Conservation (phyloP, 2,113 vertebrate species). For the Antennarius striatus region DNA sequence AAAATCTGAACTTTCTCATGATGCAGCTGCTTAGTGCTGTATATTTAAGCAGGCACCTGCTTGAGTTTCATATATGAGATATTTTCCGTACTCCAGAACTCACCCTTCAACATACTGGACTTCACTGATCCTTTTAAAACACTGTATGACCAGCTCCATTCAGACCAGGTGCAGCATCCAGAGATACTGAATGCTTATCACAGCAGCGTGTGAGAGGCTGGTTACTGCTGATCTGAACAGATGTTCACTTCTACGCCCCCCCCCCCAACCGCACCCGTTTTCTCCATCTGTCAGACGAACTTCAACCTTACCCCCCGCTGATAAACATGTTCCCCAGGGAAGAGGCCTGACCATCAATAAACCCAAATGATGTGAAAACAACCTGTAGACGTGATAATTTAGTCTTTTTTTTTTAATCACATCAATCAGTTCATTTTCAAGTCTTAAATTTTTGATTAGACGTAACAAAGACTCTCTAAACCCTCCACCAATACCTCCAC, state of each 20-base stretch:
- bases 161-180: conserved; percentile 29
- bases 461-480: too few species aligned
- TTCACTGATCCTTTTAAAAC: too few species aligned
- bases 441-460: background rate
- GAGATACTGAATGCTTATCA: conserved; percentile 39
- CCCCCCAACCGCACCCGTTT: background rate
- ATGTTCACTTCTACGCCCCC: conserved; percentile 39
- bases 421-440: background rate
- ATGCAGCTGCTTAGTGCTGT: too few species aligned
- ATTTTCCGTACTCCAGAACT: too few species aligned
- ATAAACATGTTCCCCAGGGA: conserved; percentile 47
- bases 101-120: too few species aligned
- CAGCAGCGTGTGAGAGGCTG: conserved; percentile 29
- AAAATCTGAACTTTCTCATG: too few species aligned
- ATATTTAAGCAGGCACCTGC: too few species aligned
- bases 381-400: background rate
- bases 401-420: background rate
- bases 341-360: conserved; percentile 50
- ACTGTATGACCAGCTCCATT: background rate
- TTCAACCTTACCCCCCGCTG: conserved; percentile 37
- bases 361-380: background rate
- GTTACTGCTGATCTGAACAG: conserved; percentile 45
- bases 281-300: conserved; percentile 36
- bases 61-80: too few species aligned
- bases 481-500: too few species aligned